phyloP scores from a whole-genome alignment of 2,113 vertebrate species.

The Calyptommatus sinebrachiatus region DNA sequence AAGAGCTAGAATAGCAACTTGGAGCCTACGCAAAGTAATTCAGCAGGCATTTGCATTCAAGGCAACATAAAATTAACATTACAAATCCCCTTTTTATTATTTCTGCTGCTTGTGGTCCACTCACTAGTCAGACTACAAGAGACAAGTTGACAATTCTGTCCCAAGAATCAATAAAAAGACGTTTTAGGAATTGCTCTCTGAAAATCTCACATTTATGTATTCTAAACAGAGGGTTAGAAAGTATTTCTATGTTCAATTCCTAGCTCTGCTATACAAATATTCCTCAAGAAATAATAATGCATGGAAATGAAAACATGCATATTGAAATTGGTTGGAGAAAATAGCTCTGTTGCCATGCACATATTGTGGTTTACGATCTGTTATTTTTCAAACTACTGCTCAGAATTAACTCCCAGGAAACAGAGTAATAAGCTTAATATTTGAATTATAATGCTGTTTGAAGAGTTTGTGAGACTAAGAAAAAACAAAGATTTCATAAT shows the following conservation, averaged over 20 bases:
- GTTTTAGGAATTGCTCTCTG: constrained; percentile 20
- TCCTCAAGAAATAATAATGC: accelerated
- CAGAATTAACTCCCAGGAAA: background rate
- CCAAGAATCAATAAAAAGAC: background rate
- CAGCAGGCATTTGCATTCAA: constrained; percentile 49
- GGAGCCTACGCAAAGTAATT: constrained; percentile 57
- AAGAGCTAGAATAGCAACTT: constrained; percentile 53
- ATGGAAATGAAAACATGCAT: background rate
- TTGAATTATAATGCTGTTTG: constrained; percentile 5
- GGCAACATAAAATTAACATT: constrained; percentile 46
- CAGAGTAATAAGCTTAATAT: accelerated
- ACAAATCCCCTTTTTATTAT: constrained; percentile 50
- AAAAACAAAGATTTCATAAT: background rate
- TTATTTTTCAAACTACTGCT: background rate
- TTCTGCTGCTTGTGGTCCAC: constrained; percentile 40
- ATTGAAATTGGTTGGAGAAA: background rate
- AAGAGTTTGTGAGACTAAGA: accelerated
- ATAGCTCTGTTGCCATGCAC: background rate
- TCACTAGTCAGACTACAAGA: constrained; percentile 24
- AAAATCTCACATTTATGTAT: constrained; percentile 21
- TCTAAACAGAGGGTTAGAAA: background rate
- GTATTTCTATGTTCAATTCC: background rate
- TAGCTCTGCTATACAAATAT: constrained; percentile 13
- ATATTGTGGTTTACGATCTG: background rate
- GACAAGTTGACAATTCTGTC: constrained; percentile 22